phyloP scores from a whole-genome alignment of 2,888 invertebrate genomes.

The Cephus sareptanus region DNA sequence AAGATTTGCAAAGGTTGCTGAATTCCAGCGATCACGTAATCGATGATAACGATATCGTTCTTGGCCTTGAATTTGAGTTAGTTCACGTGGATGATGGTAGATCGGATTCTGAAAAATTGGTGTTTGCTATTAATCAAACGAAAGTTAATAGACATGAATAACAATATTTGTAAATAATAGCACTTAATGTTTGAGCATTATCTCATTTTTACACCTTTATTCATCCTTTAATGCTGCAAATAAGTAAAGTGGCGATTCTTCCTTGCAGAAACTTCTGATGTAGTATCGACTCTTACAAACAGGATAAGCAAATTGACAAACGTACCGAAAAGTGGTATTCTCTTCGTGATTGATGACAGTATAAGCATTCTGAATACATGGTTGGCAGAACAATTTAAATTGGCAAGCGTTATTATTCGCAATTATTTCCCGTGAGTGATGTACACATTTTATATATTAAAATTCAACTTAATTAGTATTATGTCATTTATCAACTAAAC shows the following conservation, averaged over 20 bases:
- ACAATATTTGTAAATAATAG: no score
- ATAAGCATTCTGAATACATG: conserved; percentile 14
- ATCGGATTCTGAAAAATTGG: no score
- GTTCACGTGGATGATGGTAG: no score
- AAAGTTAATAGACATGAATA: no score
- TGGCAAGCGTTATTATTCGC: conserved; percentile 12
- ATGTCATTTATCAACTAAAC: not conserved
- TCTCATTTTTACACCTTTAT: no score
- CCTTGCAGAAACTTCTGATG: conserved; percentile 10
- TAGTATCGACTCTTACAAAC: conserved; percentile 7
- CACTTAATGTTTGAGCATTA: no score
- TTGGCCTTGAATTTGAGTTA: conserved; percentile 7
- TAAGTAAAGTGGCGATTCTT: no score
- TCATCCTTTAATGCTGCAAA: no score
- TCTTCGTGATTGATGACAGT: conserved; percentile 24
- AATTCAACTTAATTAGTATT: no score
- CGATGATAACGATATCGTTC: conserved; percentile 16
- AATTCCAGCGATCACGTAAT: conserved; percentile 18
- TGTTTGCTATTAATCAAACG: no score
- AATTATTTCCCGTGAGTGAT: conserved; percentile 19
- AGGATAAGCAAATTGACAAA: conserved; percentile 15
- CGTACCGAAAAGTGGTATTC: conserved; percentile 6
- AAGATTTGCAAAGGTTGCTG: conserved; percentile 15
- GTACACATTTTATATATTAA: no score
- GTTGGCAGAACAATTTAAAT: conserved; percentile 21